These are phyloP conservation scores for Callimorpha dominula DNA, from an alignment of 2,888 invertebrate genomes.

Conservation along the genomic window DNA sequence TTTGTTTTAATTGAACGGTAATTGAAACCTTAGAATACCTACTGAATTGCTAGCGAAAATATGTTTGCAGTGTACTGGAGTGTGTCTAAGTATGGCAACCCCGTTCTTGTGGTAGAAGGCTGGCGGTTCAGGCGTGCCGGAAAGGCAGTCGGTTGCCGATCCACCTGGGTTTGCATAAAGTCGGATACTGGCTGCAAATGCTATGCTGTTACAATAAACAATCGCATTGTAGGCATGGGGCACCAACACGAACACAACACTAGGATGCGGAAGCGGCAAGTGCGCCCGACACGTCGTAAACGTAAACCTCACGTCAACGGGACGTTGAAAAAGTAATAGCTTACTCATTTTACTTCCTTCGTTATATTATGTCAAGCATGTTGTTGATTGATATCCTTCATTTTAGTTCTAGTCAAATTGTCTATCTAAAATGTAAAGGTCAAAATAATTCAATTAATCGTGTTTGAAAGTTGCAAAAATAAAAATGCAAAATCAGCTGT, in stretches of 20 bases:
- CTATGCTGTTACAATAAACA: constrained; percentile 64
- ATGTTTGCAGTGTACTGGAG: constrained; percentile 75
- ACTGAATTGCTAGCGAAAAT: constrained; percentile 51
- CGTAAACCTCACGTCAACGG: constrained; percentile 14
- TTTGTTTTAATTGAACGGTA: constrained; percentile 44
- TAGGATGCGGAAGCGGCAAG: constrained; percentile 48
- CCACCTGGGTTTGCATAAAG: constrained; percentile 77
- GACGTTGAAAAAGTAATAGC: constrained; percentile 9
- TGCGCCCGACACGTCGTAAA: constrained; percentile 11
- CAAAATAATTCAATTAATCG: not conserved
- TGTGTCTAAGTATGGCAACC: constrained; percentile 73
- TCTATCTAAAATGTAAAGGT: not conserved
- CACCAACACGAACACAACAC: constrained; percentile 61
- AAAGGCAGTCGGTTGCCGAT: constrained; percentile 39
- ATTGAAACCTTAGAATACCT: constrained; percentile 4
- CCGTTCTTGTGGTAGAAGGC: constrained; percentile 71
- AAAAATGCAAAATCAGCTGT: not conserved
- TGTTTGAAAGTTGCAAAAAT: not conserved
- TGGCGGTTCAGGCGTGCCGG: constrained; percentile 68
- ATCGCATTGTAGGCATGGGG: constrained; percentile 62
- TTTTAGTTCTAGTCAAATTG: constrained; percentile 8
- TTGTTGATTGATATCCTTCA: not conserved
- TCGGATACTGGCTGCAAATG: constrained; percentile 75
- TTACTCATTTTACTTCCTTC: not conserved
- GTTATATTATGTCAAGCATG: not conserved